phyloP scores from a whole-genome alignment of 2,113 vertebrate genomes.

The Pelobates fuscus region DNA sequence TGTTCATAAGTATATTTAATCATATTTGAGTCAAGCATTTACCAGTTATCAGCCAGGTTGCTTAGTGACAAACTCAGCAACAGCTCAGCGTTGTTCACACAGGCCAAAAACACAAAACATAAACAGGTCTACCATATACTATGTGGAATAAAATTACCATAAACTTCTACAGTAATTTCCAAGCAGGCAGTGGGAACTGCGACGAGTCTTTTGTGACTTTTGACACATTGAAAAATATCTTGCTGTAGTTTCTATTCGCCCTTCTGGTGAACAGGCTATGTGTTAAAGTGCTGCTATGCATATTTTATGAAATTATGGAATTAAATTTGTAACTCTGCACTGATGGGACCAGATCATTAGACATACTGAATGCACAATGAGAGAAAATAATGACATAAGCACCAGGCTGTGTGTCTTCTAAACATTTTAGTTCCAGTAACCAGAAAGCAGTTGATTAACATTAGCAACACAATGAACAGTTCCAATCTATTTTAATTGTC shows the following conservation, averaged over 20 bases:
- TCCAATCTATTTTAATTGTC: too few relatives aligned
- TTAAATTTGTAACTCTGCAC: not conserved
- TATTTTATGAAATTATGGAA: constrained; percentile 34
- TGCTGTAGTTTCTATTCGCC: not conserved
- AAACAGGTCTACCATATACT: not conserved
- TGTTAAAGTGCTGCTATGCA: constrained; percentile 11
- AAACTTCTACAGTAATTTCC: not conserved
- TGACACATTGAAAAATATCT: constrained; percentile 15
- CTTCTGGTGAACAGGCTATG: not conserved
- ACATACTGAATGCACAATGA: constrained; percentile 7
- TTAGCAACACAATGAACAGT: too few relatives aligned
- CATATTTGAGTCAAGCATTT: constrained; percentile 58
- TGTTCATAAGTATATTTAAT: constrained; percentile 60
- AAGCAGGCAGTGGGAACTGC: not conserved
- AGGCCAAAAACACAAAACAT: not conserved
- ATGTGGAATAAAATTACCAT: not conserved
- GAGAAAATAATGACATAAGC: not conserved
- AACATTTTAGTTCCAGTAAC: not conserved
- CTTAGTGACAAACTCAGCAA: constrained; percentile 53
- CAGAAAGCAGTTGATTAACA: constrained; percentile 1
- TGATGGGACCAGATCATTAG: constrained; percentile 19
- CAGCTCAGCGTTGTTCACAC: not conserved
- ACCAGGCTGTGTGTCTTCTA: not conserved
- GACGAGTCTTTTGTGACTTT: constrained; percentile 2
- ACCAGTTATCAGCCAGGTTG: constrained; percentile 58